These are phyloP conservation scores for Leptoclinus maculatus DNA, from an alignment of 2,797 vertebrate genomes.

Conservation along the genomic window DNA sequence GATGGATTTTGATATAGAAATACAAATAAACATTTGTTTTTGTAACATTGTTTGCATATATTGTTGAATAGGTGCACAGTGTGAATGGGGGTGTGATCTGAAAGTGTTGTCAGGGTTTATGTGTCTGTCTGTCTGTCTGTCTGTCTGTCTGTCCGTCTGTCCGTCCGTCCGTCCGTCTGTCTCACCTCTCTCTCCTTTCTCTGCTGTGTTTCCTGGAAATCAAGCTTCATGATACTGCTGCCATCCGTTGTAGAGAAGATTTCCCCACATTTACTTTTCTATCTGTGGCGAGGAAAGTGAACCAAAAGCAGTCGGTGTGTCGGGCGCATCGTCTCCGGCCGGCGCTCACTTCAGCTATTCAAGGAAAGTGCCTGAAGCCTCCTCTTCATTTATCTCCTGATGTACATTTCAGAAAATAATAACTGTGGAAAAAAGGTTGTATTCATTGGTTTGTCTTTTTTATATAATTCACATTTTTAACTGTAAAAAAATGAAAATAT, in stretches of 20 bases:
- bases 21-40: too few relatives aligned
- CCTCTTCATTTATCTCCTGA: conserved; percentile 84
- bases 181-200: not conserved
- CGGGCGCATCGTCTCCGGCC: conserved; percentile 78
- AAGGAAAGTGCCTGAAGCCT: conserved; percentile 94
- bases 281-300: conserved; percentile 77
- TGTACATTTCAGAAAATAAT: conserved; percentile 75
- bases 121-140: not conserved
- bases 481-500: conserved; percentile 86
- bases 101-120: not conserved
- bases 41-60: too few relatives aligned
- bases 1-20: too few relatives aligned
- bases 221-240: not conserved
- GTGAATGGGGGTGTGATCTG: too few relatives aligned
- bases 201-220: conserved; percentile 7
- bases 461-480: conserved; percentile 93
- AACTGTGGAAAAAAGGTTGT: conserved; percentile 81
- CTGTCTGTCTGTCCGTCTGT: not conserved
- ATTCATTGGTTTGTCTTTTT: conserved; percentile 80
- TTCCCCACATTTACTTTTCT: conserved; percentile 20
- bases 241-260: conserved; percentile 4
- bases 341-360: conserved; percentile 87
- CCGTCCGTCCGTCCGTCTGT: not conserved
- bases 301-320: conserved; percentile 68
- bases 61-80: too few relatives aligned